Base-by-base conservation (phyloP, 2,113 vertebrate genomes). In the Gambusia holbrooki region DNA sequence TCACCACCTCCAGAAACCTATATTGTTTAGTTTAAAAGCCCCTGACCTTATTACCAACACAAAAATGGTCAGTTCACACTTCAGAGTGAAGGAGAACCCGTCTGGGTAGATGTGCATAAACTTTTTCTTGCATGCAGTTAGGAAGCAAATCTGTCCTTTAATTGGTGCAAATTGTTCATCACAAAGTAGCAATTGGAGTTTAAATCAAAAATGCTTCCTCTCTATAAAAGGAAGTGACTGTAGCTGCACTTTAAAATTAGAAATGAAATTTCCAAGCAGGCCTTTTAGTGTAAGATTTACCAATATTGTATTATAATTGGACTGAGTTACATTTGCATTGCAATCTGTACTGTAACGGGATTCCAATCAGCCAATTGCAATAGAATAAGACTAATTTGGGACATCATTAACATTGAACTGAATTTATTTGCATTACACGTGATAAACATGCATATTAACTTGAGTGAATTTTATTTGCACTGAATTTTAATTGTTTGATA, bases 41-140 rank as follows among this genome's bases (percentile, higher is more conserved):
- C 17, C 66, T 76, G 66, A 84, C 84, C 78, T 74, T 54, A 45
- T 10, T 69, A 37, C 28, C 11, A 28, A 3, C 4, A 2, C 22
- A 13, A 25, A 74, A 42, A 64, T 32, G n/a, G 33, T 64, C 1
- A 33, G 12, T 48, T 69, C 29, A 58, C 27, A 19, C 68, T 67
- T n/a, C 37, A 29, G 62, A 8, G 63, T 30, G 14, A 65, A 72
- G 25, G 5, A 9, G 11, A 68, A 29, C 40, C 33, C 27, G 4
- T 27, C 54, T 3, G 32, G 40, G 17, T 19, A 48, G 15, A 19
- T 48, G 22, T 10, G 25, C 25, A 58, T 58, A 25, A 58, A 58
- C 51, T 11, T 58, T 58, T 58, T 58, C 51, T 58, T 58, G 51
- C 25, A 1, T 10, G 51, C 10, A 25, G 25, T 58, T 58, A 3